Conservation (phyloP, 2,113 vertebrate genomes). For the Chelonoidis abingdonii region DNA sequence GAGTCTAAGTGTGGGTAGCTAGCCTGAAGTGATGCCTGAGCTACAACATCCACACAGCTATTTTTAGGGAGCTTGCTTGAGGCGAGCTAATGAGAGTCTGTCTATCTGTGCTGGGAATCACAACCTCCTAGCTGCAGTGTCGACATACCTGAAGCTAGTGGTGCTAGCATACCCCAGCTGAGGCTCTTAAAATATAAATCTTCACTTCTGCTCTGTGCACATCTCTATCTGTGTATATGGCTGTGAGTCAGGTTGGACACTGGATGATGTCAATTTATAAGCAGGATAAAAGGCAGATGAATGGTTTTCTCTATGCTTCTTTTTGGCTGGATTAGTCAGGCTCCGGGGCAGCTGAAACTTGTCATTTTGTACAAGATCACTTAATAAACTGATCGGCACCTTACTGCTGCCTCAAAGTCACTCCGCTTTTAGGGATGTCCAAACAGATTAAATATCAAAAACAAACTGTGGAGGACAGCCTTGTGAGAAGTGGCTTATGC, state of each 20-base stretch:
- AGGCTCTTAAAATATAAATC: background rate
- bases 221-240: background rate
- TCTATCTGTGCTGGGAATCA: too few relatives aligned
- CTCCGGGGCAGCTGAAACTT: conserved; percentile 47
- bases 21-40: too few relatives aligned
- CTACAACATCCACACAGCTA: too few relatives aligned
- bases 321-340: conserved; percentile 24
- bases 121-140: too few relatives aligned
- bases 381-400: conserved; percentile 64
- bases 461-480: conserved; percentile 32
- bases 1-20: too few relatives aligned
- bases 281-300: conserved; percentile 33
- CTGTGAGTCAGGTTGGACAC: background rate
- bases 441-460: conserved; percentile 73
- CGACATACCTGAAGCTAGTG: too few relatives aligned
- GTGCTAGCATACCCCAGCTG: too few relatives aligned
- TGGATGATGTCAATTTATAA: background rate
- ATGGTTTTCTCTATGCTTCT: conserved; percentile 37
- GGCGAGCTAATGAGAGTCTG: too few relatives aligned
- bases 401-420: conserved; percentile 50
- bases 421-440: conserved; percentile 55
- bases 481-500: conserved; percentile 43
- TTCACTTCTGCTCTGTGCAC: accelerated
- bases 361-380: conserved; percentile 51
- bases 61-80: too few relatives aligned